Evolutionary conservation across 2,797 vertebrate species (phyloP), one percentile per base, ranked within the genome.

Genomic region (Coregonus ussuriensis): DNA sequence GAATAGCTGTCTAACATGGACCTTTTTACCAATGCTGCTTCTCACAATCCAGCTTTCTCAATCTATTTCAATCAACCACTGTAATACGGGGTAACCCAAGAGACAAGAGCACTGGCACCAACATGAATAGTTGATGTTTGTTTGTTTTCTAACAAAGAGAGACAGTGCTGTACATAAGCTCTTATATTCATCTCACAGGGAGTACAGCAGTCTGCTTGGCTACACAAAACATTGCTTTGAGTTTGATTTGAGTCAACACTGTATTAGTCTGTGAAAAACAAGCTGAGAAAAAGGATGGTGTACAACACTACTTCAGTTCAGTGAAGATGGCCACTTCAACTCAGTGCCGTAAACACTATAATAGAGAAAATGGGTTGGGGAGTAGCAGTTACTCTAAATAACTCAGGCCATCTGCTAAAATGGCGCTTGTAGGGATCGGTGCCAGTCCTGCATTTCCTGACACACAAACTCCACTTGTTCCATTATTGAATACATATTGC

Each of bases 391-490:
- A 65, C 84, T 85, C 88, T 82, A 87, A 86, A 89, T 87, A 85
- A 85, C 84, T 85, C 25, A 25, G 25, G 25, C 25, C 25, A 25
- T 25, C 25, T 25, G 25, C 25, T 25, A 25, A 86, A 88, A 83
- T 35, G 70, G 75, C 81, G 72, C 83, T 86, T 86, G 82, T 63
- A 78, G 86, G 78, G 73, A 86, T 80, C 63, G 86, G 85, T 81
- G 84, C 75, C 21, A 66, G 67, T 14, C 71, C 66, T 29, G 54
- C 74, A 68, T 82, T 82, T 81, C 66, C 77, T 74, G 81, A 79
- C 72, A 85, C 76, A 21, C 68, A 16, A 77, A 80, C 79, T 68
- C 7, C 81, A 74, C 83, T 84, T 78, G 74, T 78, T 79, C 66
- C 71, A 74, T 69, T 72, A 75, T 85, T 79, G 65, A 33, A 67